These are phyloP conservation scores for Marmota flaviventris DNA, from an alignment of 2,113 vertebrate species.

Conservation along the genomic window DNA sequence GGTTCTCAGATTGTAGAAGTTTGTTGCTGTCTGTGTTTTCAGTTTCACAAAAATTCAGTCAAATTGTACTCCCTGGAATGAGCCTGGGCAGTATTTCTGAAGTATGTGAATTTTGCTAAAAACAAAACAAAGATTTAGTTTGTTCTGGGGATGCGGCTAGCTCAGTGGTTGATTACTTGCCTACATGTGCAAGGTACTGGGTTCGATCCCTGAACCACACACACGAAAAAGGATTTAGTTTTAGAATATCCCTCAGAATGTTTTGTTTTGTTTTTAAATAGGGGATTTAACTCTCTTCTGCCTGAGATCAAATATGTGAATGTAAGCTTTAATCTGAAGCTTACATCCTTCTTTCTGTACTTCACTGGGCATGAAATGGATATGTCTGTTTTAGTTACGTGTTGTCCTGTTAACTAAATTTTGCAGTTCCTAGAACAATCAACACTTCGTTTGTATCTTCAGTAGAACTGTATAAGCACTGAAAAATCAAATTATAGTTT, in stretches of 20 bases:
- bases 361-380: not conserved
- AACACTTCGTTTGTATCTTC: not conserved
- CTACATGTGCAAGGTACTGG: not conserved
- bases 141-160: not conserved
- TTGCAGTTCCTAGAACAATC: not conserved
- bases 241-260: not conserved
- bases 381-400: not conserved
- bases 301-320: not conserved
- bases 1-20: constrained; percentile 39
- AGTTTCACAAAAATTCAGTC: not conserved
- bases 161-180: not conserved
- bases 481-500: not conserved
- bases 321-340: not conserved
- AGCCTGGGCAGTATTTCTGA: not conserved
- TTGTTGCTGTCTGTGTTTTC: not conserved
- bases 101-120: not conserved
- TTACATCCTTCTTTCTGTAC: fast-evolving
- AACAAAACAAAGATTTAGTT: not conserved
- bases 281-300: not conserved
- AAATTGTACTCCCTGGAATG: too few relatives aligned
- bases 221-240: not conserved
- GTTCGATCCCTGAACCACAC: not conserved
- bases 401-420: not conserved
- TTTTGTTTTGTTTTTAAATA: not conserved
- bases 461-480: too few relatives aligned